A percentile compares a stretch with the other conserved stretches of the same genome.
phyloP scores from a whole-genome alignment of 2,888 invertebrate genomes.

The Trichopoda pennipes region DNA sequence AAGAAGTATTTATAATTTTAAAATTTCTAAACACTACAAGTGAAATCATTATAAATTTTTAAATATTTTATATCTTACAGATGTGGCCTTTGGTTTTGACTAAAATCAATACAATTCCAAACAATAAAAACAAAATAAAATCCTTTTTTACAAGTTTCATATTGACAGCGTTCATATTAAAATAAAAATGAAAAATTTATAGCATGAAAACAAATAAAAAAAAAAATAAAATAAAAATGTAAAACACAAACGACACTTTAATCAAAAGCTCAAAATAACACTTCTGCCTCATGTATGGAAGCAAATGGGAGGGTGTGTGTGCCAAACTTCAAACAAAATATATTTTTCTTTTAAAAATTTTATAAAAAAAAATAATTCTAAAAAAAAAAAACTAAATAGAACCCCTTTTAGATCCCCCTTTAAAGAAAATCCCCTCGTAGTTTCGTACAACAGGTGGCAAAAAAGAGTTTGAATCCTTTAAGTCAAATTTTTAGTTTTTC shows the following conservation, averaged over 20 bases:
- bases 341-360: constrained; percentile 32
- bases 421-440: constrained; percentile 5
- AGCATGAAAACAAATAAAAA: constrained; percentile 20
- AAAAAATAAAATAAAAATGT: background rate
- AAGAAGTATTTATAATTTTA: constrained; percentile 10
- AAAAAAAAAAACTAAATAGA: constrained; percentile 32
- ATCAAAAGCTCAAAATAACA: constrained; percentile 59
- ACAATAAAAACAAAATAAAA: too few relatives aligned
- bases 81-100: constrained; percentile 81
- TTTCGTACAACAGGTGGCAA: constrained; percentile 38
- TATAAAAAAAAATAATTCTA: constrained; percentile 10
- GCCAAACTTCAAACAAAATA: constrained; percentile 33
- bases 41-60: constrained; percentile 48
- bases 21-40: constrained; percentile 28
- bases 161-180: constrained; percentile 66
- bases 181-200: constrained; percentile 19
- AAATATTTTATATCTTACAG: constrained; percentile 77
- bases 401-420: constrained; percentile 17
- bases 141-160: constrained; percentile 54
- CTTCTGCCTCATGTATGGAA: constrained; percentile 67
- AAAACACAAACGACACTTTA: constrained; percentile 62
- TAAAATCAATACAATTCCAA: constrained; percentile 71
- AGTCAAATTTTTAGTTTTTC: background rate
- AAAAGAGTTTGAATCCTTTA: background rate
- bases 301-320: constrained; percentile 68